These are phyloP conservation scores for Dasyurus viverrinus DNA, from an alignment of 2,113 vertebrate species.

Conservation along the genomic window DNA sequence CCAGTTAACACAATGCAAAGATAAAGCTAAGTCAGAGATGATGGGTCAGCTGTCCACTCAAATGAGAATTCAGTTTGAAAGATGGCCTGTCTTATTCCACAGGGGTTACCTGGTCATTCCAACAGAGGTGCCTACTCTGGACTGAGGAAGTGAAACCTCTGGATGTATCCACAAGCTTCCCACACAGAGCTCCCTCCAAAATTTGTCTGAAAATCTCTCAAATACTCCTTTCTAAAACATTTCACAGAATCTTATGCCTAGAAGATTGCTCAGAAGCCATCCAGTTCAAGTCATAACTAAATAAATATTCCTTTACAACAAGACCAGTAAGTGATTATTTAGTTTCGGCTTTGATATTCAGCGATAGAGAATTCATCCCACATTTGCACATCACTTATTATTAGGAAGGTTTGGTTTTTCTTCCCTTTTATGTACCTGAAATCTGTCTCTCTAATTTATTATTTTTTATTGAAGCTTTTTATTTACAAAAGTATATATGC, in stretches of 20 bases:
- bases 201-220: neutral
- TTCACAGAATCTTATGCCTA: neutral
- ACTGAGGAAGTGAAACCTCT: neutral
- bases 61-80: neutral
- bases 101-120: neutral
- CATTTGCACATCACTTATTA: neutral
- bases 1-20: neutral
- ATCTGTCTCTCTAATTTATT: neutral
- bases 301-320: neutral
- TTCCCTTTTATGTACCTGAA: neutral
- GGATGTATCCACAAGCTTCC: neutral
- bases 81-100: neutral
- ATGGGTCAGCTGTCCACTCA: neutral
- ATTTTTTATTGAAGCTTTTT: too few species aligned
- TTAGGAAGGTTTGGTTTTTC: neutral
- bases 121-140: neutral
- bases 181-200: neutral
- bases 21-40: neutral
- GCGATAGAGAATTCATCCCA: neutral
- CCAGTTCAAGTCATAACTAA: neutral
- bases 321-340: neutral
- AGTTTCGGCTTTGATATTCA: neutral
- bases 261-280: neutral
- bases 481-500: too few species aligned
- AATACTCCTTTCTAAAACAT: neutral